phyloP scores from a whole-genome alignment of 1,140 invertebrate genomes.

The Conus betulinus region DNA sequence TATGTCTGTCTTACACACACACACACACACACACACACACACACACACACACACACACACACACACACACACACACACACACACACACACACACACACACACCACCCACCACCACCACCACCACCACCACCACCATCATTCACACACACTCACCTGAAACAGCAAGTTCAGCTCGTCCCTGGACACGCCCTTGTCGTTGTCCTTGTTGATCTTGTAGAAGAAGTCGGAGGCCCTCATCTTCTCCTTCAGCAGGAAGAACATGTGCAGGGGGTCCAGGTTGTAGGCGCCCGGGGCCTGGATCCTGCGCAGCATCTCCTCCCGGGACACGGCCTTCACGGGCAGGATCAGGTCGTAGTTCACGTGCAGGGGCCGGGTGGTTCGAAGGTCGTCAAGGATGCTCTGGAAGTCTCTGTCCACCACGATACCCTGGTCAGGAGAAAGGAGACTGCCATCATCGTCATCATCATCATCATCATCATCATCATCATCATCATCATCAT shows the following conservation, averaged over 20 bases:
- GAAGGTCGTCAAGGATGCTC: conserved; percentile 44
- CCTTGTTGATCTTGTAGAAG: conserved; percentile 66
- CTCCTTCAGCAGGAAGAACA: conserved; percentile 60
- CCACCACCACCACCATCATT: background rate
- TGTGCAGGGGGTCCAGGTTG: conserved; percentile 60
- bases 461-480: conserved; percentile 16
- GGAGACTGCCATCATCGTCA: background rate
- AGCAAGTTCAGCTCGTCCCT: conserved; percentile 51
- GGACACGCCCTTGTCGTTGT: conserved; percentile 55
- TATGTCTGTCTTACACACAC: background rate
- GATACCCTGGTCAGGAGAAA: conserved; percentile 41
- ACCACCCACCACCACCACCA: background rate
- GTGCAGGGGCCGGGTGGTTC: conserved; percentile 39
- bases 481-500: conserved; percentile 19
- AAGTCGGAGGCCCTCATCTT: conserved; percentile 61
- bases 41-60: background rate
- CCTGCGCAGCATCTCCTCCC: conserved; percentile 55
- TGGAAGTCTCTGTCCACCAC: conserved; percentile 60
- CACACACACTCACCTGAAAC: conserved; percentile 51
- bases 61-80: conserved; percentile 9
- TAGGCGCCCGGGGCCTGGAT: conserved; percentile 49
- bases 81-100: conserved; percentile 3
- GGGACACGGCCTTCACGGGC: conserved; percentile 49
- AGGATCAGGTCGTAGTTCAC: conserved; percentile 58
- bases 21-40: background rate